These are phyloP conservation scores for Kryptolebias ocellatus DNA, from an alignment of 2,797 vertebrate genomes.

Conservation along the genomic window DNA sequence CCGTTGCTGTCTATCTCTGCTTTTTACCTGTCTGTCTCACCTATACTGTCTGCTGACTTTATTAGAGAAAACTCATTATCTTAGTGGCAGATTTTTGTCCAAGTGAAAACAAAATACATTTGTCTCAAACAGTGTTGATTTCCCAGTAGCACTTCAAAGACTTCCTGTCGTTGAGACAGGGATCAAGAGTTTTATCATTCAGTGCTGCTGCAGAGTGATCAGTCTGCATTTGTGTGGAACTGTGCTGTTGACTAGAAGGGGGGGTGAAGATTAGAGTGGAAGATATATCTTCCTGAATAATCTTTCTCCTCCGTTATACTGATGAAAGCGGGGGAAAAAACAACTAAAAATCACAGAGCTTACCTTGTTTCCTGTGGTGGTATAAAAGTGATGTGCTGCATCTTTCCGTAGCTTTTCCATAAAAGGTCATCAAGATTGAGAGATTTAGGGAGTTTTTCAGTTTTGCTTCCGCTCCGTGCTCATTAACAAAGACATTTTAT, in stretches of 20 bases:
- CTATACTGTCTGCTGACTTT: background rate
- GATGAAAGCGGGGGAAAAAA: conserved; percentile 26
- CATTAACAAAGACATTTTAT: conserved; percentile 39
- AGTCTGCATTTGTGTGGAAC: conserved; percentile 47
- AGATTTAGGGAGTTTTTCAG: conserved; percentile 28
- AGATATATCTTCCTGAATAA: conserved; percentile 55
- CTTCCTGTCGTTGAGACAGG: conserved; percentile 39
- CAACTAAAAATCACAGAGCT: conserved; percentile 9
- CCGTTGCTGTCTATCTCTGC: background rate
- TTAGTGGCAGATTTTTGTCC: conserved; percentile 17
- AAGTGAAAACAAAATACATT: conserved; percentile 27
- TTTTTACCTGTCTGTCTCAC: background rate
- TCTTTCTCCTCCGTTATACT: conserved; percentile 30
- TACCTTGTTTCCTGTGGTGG: conserved; percentile 35
- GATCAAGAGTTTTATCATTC: conserved; percentile 62
- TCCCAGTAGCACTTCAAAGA: conserved; percentile 43
- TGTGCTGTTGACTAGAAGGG: conserved; percentile 41
- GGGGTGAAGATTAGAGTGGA: conserved; percentile 34
- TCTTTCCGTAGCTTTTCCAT: conserved; percentile 28
- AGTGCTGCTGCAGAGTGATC: conserved; percentile 39
- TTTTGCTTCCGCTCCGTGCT: conserved; percentile 23
- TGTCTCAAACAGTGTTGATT: conserved; percentile 23
- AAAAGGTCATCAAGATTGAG: conserved; percentile 25
- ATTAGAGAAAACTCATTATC: background rate
- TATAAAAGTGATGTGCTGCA: conserved; percentile 23